Conservation (phyloP, 2,113 vertebrate genomes). For the Burhinus oedicnemus region DNA sequence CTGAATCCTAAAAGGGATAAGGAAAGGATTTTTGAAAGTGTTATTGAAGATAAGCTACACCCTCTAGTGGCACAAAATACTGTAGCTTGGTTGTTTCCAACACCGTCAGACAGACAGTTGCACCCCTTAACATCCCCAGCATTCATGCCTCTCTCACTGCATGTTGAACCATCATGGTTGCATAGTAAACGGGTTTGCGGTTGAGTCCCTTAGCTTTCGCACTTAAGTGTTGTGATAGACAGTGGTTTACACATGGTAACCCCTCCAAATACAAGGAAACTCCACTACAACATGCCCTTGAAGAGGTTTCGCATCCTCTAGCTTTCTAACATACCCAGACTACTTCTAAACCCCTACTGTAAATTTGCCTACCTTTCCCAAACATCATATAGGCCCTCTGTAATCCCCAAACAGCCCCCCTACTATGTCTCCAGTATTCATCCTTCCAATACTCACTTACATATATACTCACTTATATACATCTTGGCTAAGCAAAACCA, state of each 20-base stretch:
- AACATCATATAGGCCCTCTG: neutral
- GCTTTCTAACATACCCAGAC: neutral
- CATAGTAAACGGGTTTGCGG: too few species aligned
- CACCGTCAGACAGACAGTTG: rapidly evolving
- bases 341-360: neutral
- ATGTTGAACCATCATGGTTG: rapidly evolving
- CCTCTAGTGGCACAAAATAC: constrained; percentile 15
- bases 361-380: neutral
- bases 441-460: neutral
- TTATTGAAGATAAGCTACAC: neutral
- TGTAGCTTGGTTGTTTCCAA: neutral
- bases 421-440: neutral
- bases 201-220: neutral
- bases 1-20: neutral
- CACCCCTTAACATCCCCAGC: rapidly evolving
- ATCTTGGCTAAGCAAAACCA: neutral
- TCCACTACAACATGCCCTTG: neutral
- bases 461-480: neutral
- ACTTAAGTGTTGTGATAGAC: neutral
- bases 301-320: neutral
- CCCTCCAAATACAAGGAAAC: neutral
- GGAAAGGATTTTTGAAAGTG: neutral
- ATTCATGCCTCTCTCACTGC: rapidly evolving
- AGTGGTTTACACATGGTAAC: neutral
- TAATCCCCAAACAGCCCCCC: neutral